Evolutionary conservation across 2,797 vertebrate species (phyloP).

Genomic region (Xyrichtys novacula): DNA sequence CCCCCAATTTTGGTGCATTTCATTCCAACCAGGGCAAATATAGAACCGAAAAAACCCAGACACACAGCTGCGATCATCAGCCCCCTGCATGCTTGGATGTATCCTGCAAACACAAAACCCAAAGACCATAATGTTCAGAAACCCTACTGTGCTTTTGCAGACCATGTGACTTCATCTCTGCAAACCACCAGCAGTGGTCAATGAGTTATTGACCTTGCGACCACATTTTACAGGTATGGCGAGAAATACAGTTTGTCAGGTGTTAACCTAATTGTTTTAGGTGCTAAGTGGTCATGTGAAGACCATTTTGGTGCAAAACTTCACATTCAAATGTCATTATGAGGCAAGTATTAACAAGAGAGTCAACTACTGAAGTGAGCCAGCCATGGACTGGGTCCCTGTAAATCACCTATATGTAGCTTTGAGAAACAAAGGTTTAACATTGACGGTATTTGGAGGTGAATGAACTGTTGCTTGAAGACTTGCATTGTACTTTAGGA

Average conservation of each 20-base stretch:
- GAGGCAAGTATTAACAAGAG: slow-evolving; percentile 84
- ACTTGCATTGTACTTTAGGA: slow-evolving; percentile 26
- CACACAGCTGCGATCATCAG: slow-evolving; percentile 94
- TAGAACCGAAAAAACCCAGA: slow-evolving; percentile 92
- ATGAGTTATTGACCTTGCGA: slow-evolving; percentile 43
- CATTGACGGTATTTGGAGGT: slow-evolving; percentile 77
- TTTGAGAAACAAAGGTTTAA: slow-evolving; percentile 80
- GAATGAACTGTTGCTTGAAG: slow-evolving; percentile 67
- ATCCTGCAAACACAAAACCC: slow-evolving; percentile 84
- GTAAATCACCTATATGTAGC: slow-evolving; percentile 85
- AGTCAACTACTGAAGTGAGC: slow-evolving; percentile 87
- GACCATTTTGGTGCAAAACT: slow-evolving; percentile 27
- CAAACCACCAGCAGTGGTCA: slow-evolving; percentile 31
- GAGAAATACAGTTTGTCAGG: slow-evolving; percentile 59
- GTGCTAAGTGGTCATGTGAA: slow-evolving; percentile 1
- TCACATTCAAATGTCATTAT: slow-evolving; percentile 75
- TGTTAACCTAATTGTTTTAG: slow-evolving; percentile 40
- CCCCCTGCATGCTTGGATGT: slow-evolving; percentile 95
- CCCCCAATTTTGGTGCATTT: slow-evolving; percentile 98
- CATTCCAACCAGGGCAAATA: slow-evolving; percentile 94
- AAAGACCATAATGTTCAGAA: not conserved
- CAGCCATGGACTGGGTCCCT: slow-evolving; percentile 83
- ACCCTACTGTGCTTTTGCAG: slow-evolving; percentile 1
- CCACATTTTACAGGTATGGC: slow-evolving; percentile 50
- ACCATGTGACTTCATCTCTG: not conserved